phyloP scores from a whole-genome alignment of 1,140 invertebrate genomes.

The Meloidogyne exigua region DNA sequence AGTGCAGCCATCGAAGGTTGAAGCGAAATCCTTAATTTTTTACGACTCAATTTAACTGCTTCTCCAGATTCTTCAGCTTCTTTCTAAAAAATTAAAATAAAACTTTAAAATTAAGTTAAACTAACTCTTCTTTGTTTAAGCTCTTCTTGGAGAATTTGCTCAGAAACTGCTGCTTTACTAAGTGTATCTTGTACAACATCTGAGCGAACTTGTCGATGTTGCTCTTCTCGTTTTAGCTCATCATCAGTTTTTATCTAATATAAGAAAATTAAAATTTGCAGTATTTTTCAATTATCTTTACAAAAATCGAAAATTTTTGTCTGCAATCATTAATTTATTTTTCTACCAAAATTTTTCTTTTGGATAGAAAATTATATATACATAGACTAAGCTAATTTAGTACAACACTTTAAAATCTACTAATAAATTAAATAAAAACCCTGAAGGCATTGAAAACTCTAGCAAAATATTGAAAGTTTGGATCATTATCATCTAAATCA shows the following conservation, averaged over 20 bases:
- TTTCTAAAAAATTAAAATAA: conserved; percentile 37
- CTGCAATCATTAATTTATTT: too few relatives aligned
- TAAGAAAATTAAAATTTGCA: conserved; percentile 12
- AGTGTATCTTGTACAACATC: conserved; percentile 41
- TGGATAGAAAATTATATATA: too few relatives aligned
- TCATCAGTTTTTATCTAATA: conserved; percentile 46
- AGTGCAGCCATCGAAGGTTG: conserved; percentile 60
- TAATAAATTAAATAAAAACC: conserved; percentile 32
- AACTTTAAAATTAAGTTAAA: conserved; percentile 24
- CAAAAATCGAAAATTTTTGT: too few relatives aligned
- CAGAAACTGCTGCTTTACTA: conserved; percentile 48
- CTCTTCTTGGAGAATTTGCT: conserved; percentile 58
- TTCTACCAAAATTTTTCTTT: too few relatives aligned
- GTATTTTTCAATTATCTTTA: too few relatives aligned
- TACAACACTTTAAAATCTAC: too few relatives aligned
- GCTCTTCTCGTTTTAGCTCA: conserved; percentile 40
- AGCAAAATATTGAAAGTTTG: conserved; percentile 55
- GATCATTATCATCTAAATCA: conserved; percentile 50
- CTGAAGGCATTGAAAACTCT: conserved; percentile 58
- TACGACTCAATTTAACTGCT: conserved; percentile 51
- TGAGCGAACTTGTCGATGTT: conserved; percentile 25
- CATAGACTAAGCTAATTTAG: too few relatives aligned
- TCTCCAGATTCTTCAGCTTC: conserved; percentile 54
- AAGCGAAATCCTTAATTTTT: conserved; percentile 54
- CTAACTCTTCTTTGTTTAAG: conserved; percentile 52